These are phyloP conservation scores for Serripes groenlandicus DNA, from an alignment of 2,888 invertebrate species.

Conservation along the genomic window DNA sequence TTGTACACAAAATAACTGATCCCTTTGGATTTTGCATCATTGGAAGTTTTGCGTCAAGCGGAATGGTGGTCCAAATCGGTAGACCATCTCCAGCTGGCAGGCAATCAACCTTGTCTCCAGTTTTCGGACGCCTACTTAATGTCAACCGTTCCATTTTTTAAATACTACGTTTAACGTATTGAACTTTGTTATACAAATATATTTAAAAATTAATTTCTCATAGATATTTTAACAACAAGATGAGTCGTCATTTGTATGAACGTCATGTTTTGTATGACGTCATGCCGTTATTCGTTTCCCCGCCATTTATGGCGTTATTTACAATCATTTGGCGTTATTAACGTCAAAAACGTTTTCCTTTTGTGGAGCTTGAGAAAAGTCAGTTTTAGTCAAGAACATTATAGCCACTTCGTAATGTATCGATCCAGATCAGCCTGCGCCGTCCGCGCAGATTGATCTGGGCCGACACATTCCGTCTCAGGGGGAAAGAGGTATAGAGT, in stretches of 20 bases:
- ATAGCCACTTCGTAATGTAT: not conserved
- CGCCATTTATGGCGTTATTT: slow-evolving; percentile 3
- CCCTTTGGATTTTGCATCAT: slow-evolving; percentile 88
- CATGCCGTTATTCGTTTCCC: not conserved
- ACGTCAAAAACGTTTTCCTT: no score
- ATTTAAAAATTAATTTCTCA: not conserved
- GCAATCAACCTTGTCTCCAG: slow-evolving; percentile 67
- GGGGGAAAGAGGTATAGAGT: no score
- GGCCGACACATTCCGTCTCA: no score
- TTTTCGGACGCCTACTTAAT: slow-evolving; percentile 60
- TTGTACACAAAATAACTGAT: slow-evolving; percentile 88
- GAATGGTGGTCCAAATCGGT: slow-evolving; percentile 88
- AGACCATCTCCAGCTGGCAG: slow-evolving; percentile 82
- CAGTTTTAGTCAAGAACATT: no score
- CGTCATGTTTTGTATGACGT: slow-evolving; percentile 8
- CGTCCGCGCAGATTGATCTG: not conserved
- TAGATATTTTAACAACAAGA: no score
- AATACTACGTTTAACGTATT: not conserved
- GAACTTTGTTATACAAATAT: not conserved
- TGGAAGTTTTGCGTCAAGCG: slow-evolving; percentile 88
- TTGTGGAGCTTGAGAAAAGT: no score
- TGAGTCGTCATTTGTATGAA: no score
- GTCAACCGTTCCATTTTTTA: slow-evolving; percentile 67
- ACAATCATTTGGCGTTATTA: no score
- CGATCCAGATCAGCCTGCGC: not conserved